A percentile compares a stretch with the other conserved stretches of the same genome.
These are phyloP conservation scores for Lycia hirtaria DNA, from an alignment of 2,888 invertebrate species.

Conservation along the genomic window DNA sequence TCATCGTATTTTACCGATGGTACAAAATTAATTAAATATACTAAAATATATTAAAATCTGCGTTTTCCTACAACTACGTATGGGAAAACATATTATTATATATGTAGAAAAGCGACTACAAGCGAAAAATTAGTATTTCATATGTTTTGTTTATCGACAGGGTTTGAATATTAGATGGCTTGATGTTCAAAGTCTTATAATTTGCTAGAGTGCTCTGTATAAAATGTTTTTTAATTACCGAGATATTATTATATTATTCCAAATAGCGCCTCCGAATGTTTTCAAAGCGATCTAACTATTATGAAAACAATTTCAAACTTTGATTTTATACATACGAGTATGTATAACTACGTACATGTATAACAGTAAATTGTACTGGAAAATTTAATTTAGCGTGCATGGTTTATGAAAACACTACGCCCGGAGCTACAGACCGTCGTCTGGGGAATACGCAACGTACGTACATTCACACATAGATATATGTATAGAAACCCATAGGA, in stretches of 20 bases:
- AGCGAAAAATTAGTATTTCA: too few relatives aligned
- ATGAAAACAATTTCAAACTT: background rate
- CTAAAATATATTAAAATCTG: too few relatives aligned
- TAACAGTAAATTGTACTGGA: constrained; percentile 26
- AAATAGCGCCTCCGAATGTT: background rate
- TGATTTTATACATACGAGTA: background rate
- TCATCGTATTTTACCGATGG: too few relatives aligned
- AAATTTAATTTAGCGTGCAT: constrained; percentile 53
- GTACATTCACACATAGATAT: background rate
- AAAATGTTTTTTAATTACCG: background rate
- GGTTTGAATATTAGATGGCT: too few relatives aligned
- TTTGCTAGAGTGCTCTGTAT: too few relatives aligned
- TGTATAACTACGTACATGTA: too few relatives aligned
- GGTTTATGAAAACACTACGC: constrained; percentile 55
- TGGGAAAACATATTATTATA: too few relatives aligned
- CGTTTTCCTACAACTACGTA: too few relatives aligned
- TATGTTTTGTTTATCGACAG: too few relatives aligned
- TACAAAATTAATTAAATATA: too few relatives aligned
- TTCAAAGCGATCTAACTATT: background rate
- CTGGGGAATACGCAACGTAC: constrained; percentile 52
- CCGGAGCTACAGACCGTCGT: constrained; percentile 34
- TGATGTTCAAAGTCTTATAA: too few relatives aligned
- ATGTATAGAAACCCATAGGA: background rate
- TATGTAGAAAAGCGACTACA: too few relatives aligned
- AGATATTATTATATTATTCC: background rate